Percentiles rank a stretch among this genome's conserved stretches.
Evolutionary conservation across 2,888 invertebrate genomes (phyloP).

Genomic region (Pasiphila rectangulata): DNA sequence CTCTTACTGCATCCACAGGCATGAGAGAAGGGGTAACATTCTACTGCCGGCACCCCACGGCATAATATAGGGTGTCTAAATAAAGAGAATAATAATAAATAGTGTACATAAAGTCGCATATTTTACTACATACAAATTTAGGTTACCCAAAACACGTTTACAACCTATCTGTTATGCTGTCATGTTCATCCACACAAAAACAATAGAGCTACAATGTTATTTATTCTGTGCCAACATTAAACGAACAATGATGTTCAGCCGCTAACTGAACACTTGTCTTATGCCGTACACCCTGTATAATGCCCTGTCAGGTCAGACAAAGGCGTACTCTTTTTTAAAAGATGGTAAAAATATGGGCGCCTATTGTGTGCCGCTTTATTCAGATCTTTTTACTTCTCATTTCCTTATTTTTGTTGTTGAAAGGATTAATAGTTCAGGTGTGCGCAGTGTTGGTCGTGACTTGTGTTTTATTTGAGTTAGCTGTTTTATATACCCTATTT

Average conservation of each 20-base stretch:
- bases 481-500: too few relatives aligned
- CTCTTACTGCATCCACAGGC: too few relatives aligned
- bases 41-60: too few relatives aligned
- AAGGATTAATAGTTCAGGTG: conserved; percentile 74
- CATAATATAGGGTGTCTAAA: too few relatives aligned
- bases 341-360: conserved; percentile 70
- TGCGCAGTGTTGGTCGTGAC: conserved; percentile 50
- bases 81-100: too few relatives aligned
- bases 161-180: conserved; percentile 34
- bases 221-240: conserved; percentile 37
- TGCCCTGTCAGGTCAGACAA: conserved; percentile 71
- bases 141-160: conserved; percentile 4
- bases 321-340: conserved; percentile 59
- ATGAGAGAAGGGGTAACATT: too few relatives aligned
- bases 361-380: conserved; percentile 66
- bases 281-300: conserved; percentile 54
- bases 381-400: conserved; percentile 69
- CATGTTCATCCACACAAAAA: conserved; percentile 41
- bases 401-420: conserved; percentile 70
- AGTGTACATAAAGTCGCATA: neutral
- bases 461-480: conserved; percentile 26
- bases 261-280: conserved; percentile 69
- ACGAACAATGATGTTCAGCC: conserved; percentile 56
- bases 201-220: conserved; percentile 38
- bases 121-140: neutral